A percentile compares a stretch with the other conserved stretches of the same genome.
Conservation (phyloP, 2,113 vertebrate genomes). For the Syngnathus typhle region DNA sequence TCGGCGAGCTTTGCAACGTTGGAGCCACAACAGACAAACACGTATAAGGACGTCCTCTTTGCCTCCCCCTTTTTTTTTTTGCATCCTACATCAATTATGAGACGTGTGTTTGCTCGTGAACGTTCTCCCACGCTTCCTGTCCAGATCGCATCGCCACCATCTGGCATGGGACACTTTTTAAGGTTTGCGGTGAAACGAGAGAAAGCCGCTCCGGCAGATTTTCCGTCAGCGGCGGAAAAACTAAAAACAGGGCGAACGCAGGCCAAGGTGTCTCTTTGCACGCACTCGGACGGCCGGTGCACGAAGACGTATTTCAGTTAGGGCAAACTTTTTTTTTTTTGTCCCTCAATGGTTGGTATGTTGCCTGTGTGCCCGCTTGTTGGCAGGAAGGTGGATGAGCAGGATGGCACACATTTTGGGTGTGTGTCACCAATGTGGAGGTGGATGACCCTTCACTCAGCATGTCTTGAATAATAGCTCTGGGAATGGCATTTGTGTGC, state of each 20-base stretch:
- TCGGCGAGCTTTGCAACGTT: conserved; percentile 17
- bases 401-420: neutral
- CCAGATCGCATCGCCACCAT: conserved; percentile 15
- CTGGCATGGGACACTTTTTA: conserved; percentile 20
- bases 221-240: conserved; percentile 64
- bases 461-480: neutral
- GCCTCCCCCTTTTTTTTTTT: neutral
- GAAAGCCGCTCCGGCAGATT: conserved; percentile 45
- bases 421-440: neutral
- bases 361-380: neutral
- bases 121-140: conserved; percentile 13
- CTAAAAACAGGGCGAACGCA: conserved; percentile 62
- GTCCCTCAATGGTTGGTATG: neutral
- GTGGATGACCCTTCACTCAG: neutral
- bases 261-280: conserved; percentile 44
- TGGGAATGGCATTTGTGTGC: neutral
- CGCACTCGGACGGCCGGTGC: conserved; percentile 26
- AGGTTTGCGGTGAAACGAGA: conserved; percentile 62
- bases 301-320: conserved; percentile 1
- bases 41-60: conserved; percentile 3
- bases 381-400: neutral
- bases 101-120: conserved; percentile 8
- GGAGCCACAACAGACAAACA: conserved; percentile 5
- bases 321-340: neutral
- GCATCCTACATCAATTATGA: conserved; percentile 30